These are phyloP conservation scores for Austrofundulus limnaeus DNA, from an alignment of 2,113 vertebrate genomes.

Conservation along the genomic window DNA sequence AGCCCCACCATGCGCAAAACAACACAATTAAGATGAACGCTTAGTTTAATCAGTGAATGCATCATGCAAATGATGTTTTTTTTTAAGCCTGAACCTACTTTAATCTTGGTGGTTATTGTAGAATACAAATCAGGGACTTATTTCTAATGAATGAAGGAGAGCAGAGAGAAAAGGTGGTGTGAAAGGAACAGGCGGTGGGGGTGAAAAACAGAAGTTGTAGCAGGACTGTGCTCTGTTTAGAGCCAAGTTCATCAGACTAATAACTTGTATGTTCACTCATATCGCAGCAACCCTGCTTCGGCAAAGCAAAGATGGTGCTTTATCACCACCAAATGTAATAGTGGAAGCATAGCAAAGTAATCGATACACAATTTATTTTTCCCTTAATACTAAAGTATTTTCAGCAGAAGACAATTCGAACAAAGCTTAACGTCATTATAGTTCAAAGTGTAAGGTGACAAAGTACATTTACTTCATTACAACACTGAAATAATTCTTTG, in stretches of 20 bases:
- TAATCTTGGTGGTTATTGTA: constrained; percentile 45
- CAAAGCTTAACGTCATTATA: too few species aligned
- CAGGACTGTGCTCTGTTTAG: background rate
- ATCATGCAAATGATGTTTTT: constrained; percentile 75
- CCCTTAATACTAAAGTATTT: background rate
- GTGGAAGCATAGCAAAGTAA: too few species aligned
- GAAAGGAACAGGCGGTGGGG: background rate
- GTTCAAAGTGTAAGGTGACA: too few species aligned
- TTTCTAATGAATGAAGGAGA: constrained; percentile 61
- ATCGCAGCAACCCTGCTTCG: background rate
- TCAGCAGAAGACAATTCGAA: background rate
- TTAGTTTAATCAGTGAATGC: constrained; percentile 69
- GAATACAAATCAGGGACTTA: constrained; percentile 79
- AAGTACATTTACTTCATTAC: too few species aligned
- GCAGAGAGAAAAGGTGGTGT: constrained; percentile 11
- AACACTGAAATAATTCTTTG: too few species aligned
- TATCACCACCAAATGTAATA: background rate
- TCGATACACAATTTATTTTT: background rate
- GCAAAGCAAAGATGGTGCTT: background rate
- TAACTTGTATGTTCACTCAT: constrained; percentile 6
- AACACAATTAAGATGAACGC: constrained; percentile 75
- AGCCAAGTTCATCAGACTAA: constrained; percentile 13
- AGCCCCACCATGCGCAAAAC: constrained; percentile 73
- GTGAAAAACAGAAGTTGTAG: constrained; percentile 4
- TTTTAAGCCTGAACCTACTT: constrained; percentile 39